Conservation (phyloP, 2,797 vertebrate species). For the Eulemur rubriventer region DNA sequence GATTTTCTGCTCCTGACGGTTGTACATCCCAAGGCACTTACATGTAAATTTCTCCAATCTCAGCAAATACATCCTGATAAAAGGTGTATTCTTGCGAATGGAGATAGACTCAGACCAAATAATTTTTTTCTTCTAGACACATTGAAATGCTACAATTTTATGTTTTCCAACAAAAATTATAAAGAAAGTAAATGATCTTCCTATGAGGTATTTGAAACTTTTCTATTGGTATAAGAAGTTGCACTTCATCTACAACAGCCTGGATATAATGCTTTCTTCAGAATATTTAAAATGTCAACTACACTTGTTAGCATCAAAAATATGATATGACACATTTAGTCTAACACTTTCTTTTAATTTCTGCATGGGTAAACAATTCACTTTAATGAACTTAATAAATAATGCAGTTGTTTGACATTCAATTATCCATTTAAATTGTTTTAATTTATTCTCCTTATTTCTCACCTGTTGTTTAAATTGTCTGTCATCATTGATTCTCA, state of each 20-base stretch:
- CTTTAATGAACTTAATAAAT: conserved; percentile 48
- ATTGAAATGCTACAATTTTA: neutral
- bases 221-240: neutral
- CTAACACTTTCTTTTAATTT: conserved; percentile 36
- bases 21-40: neutral
- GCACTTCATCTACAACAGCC: neutral
- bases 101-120: neutral
- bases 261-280: neutral
- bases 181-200: neutral
- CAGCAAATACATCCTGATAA: conserved; percentile 6
- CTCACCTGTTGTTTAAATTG: neutral
- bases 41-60: neutral
- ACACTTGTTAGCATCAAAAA: neutral
- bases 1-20: conserved; percentile 10
- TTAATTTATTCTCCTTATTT: neutral
- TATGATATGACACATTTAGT: neutral
- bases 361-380: conserved; percentile 6
- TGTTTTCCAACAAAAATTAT: neutral
- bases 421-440: conserved; percentile 29
- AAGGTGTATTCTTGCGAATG: neutral
- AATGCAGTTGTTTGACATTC: neutral
- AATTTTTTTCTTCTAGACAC: neutral
- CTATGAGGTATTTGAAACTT: neutral
- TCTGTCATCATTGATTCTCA: neutral
- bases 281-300: neutral